Evolutionary conservation across 2,113 vertebrate species (phyloP), one percentile per base, ranked within the genome.

Genomic region (Clarias gariepinus): DNA sequence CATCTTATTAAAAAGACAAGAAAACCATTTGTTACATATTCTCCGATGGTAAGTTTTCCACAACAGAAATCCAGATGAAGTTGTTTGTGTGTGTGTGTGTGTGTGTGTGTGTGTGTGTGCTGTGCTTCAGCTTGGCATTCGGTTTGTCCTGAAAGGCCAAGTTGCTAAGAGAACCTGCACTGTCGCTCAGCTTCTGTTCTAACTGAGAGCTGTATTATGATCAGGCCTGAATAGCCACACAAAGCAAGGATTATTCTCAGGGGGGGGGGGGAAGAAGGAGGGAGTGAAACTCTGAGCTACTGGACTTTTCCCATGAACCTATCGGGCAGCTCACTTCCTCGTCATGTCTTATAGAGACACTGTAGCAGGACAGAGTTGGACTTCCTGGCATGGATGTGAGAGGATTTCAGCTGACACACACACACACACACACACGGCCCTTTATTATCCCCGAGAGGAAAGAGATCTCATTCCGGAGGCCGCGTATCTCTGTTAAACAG

Each of bases 241-340:
- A 90, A 90, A 90, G 87, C 84, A 55, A n/a, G 81, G 89, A 81
- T 90, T 90, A 90, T 90, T 86, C 87, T 76, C 68, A 19, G 81
- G 64, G 81, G 74, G 36, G 8, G 15, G 33, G 33, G 28, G 57
- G 18, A 53, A 36, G 16, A 58, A 66, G 86, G 80, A 36, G 76
- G 89, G 89, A 82, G 76, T 18, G 19, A 76, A 78, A 82, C 68
- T 55, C 64, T 4, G 63, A 79, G 80, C 73, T 76, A 36, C 36
- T 71, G 36, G n/a, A 85, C 60, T 82, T 88, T 90, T 90, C 89
- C 83, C 89, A 90, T 41, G 82, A 85, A 88, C 60, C 53, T 41
- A 84, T 81, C 41, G 63, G 66, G 41, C 84, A 33, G 66, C 30
- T 57, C 36, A 21, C 8, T 52, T 85, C 88, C 82, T 80, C 68